Percentiles rank a stretch among this genome's conserved stretches.
Conservation (phyloP, 2,797 vertebrate genomes). For the Acanthurus lineatus region DNA sequence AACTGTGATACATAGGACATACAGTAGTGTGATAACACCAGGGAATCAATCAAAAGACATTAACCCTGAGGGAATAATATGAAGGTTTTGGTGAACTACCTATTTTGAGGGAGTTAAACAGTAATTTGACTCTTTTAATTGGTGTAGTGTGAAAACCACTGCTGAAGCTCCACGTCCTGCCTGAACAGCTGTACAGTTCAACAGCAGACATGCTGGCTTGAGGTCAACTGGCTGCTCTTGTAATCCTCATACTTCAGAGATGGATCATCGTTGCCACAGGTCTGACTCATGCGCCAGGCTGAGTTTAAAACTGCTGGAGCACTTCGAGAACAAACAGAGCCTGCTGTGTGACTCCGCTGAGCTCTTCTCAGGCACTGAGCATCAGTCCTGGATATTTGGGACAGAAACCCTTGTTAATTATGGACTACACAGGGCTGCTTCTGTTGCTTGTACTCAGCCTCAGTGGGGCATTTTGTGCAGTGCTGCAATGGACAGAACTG, state of each 20-base stretch:
- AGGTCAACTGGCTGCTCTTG: conserved; percentile 62
- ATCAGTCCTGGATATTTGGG: conserved; percentile 3
- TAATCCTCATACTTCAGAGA: conserved; percentile 78
- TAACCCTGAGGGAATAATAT: background rate
- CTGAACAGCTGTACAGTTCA: conserved; percentile 53
- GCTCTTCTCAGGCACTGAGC: conserved; percentile 23
- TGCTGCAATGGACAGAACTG: conserved; percentile 75
- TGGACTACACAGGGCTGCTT: conserved; percentile 62
- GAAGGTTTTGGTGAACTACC: background rate
- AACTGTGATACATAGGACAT: background rate
- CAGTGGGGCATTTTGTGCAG: conserved; percentile 56
- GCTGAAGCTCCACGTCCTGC: background rate
- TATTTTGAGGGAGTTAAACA: background rate
- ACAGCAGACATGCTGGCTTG: conserved; percentile 52
- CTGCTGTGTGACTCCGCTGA: conserved; percentile 50
- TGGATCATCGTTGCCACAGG: conserved; percentile 77
- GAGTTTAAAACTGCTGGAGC: conserved; percentile 70
- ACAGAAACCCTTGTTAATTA: conserved; percentile 35
- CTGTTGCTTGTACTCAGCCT: conserved; percentile 65
- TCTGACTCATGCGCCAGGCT: conserved; percentile 77
- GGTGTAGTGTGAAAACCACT: background rate
- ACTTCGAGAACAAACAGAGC: conserved; percentile 55
- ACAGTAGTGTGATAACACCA: background rate
- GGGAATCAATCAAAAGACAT: background rate
- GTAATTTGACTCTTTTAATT: background rate